Base-by-base conservation (phyloP, 2,888 invertebrate genomes). In the Tenthredo livida region DNA sequence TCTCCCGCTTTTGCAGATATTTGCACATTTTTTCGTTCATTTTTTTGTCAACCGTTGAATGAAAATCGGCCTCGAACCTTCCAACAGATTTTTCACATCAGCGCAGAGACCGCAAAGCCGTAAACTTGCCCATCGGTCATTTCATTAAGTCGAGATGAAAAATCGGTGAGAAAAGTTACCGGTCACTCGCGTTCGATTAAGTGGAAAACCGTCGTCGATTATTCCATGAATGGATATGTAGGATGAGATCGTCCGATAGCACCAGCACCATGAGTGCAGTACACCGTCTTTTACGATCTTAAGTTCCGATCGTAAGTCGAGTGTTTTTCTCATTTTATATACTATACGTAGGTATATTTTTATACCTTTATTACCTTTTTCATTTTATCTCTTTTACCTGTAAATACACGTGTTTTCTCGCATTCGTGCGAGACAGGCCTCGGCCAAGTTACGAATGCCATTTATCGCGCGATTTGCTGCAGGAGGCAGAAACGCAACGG, bases 371-470 rank as follows among this genome's bases (percentile, higher is more conserved):
- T 54, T 54, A 7, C 29, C 25, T 33, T 33, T 61, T 65, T 40
- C 25, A 54, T 80, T 61, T 80, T 40, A n/a, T 33, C 43, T 65
- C 40, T 58, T 54, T 37, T 80, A 65, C 80, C 58, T 40, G 80
- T 80, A 40, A 61, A 40, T 58, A 80, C 80, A 80, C 65, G 80
- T 80, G 80, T 80, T 80, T 80, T 61, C 80, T 80, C 80, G 65
- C 80, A 50, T 54, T 7, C 29, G 54, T 6, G n/a, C n/a, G 21
- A 50, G 77, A 77, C 73, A 77, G 33, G n/a, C 50, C 77, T 77
- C 77, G 33, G 15, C 15, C 33, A 67, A 67, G 80, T 25, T 58
- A 80, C 80, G 21, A 65, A 58, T 61, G 61, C 37, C 40, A 80
- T 54, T 40, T 54, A 7, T 80, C 80, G 61, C 80, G 15, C 21